phyloP scores from a whole-genome alignment of 2,888 invertebrate species.

The Macropis europaea region DNA sequence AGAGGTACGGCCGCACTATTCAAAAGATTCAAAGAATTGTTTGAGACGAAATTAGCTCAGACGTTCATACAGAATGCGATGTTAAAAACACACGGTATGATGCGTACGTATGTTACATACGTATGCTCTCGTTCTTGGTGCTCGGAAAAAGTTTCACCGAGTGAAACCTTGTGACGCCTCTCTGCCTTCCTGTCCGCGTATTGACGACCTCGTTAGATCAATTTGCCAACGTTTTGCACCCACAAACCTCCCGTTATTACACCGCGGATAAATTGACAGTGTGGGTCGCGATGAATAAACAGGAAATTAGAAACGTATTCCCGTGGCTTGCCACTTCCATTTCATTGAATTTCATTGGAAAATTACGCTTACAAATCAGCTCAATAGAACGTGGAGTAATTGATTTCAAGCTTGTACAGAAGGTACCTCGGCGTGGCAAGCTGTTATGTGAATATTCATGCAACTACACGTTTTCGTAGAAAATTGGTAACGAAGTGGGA shows the following conservation, averaged over 20 bases:
- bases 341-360: constrained; percentile 27
- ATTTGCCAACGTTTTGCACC: constrained; percentile 59
- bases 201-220: constrained; percentile 63
- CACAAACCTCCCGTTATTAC: constrained; percentile 53
- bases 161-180: constrained; percentile 53
- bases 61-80: neutral
- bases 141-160: constrained; percentile 60
- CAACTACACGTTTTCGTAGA: too few species aligned
- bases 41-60: too few species aligned
- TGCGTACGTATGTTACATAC: too few species aligned
- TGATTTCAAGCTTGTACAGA: neutral
- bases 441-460: too few species aligned
- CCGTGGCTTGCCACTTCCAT: neutral
- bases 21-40: too few species aligned
- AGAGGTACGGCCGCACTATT: too few species aligned
- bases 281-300: constrained; percentile 52
- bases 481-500: too few species aligned
- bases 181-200: constrained; percentile 49
- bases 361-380: constrained; percentile 19
- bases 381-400: neutral
- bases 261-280: constrained; percentile 47
- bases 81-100: neutral
- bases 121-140: constrained; percentile 21
- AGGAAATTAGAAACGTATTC: constrained; percentile 60
- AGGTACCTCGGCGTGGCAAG: too few species aligned